A percentile compares a stretch with the other conserved stretches of the same genome.
These are phyloP conservation scores for Graptemys geographica DNA, from an alignment of 2,797 vertebrate genomes.

Conservation along the genomic window DNA sequence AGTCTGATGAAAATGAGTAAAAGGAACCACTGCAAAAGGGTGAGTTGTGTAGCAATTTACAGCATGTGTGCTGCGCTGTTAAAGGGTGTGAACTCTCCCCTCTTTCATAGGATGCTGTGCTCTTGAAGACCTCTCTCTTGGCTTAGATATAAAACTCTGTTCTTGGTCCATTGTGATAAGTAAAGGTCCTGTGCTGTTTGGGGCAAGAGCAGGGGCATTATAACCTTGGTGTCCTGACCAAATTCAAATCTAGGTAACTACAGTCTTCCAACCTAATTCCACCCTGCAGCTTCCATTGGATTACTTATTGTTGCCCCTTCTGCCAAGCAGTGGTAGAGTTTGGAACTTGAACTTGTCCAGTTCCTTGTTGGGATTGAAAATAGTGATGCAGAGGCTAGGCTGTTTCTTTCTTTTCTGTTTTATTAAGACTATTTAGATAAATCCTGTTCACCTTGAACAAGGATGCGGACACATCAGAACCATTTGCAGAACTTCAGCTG, in stretches of 20 bases:
- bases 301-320: not conserved
- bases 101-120: not conserved
- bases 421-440: not conserved
- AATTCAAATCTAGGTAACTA: not conserved
- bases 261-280: rapidly evolving
- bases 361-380: not conserved
- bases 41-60: not conserved
- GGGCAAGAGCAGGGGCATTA: not conserved
- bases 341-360: not conserved
- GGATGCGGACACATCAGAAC: not conserved
- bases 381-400: not conserved
- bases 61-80: not conserved
- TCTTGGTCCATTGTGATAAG: rapidly evolving
- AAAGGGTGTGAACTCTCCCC: not conserved
- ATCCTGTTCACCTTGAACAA: not conserved
- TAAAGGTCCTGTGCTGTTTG: rapidly evolving
- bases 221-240: not conserved
- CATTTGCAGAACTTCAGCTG: not conserved
- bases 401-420: not conserved
- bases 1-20: conserved; percentile 56
- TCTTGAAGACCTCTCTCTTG: not conserved
- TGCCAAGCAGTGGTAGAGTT: rapidly evolving
- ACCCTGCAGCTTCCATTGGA: not conserved
- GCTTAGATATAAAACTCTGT: not conserved
- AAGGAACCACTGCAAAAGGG: conserved; percentile 19